Percentiles rank a stretch among this genome's conserved stretches.
Conservation (phyloP, 2,888 invertebrate species). For the Sinohyriopsis cumingii region DNA sequence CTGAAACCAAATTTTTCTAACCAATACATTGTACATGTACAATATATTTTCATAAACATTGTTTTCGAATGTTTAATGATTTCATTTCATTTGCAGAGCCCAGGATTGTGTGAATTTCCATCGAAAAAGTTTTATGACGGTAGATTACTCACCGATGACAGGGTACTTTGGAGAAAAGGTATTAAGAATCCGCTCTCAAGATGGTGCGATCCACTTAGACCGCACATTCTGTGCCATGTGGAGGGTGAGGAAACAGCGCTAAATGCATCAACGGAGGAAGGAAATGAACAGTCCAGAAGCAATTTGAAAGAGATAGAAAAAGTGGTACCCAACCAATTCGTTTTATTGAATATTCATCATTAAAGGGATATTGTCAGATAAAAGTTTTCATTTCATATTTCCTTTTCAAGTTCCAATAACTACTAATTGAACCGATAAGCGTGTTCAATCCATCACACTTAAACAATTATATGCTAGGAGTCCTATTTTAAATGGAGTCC, state of each 20-base stretch:
- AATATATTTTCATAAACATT: no score
- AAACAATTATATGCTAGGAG: no score
- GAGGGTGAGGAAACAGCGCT: constrained; percentile 54
- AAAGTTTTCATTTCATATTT: no score
- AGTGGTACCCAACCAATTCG: constrained; percentile 38
- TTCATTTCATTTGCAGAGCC: constrained; percentile 38
- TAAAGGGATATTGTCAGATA: no score
- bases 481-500: no score
- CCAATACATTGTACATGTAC: no score
- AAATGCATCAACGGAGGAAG: constrained; percentile 58
- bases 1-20: no score
- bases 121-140: constrained; percentile 56
- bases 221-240: constrained; percentile 56
- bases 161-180: neutral
- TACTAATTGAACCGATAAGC: no score
- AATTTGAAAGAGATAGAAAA: constrained; percentile 52
- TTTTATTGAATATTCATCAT: no score
- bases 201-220: constrained; percentile 2
- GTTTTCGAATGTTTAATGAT: no score
- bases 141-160: constrained; percentile 25
- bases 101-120: constrained; percentile 54
- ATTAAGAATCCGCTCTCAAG: neutral
- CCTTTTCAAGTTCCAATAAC: no score
- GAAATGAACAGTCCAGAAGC: constrained; percentile 58
- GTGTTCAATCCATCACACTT: no score